A percentile compares a stretch with the other conserved stretches of the same genome.
phyloP scores from a whole-genome alignment of 2,888 invertebrate genomes.

The Aspidiotus destructor region DNA sequence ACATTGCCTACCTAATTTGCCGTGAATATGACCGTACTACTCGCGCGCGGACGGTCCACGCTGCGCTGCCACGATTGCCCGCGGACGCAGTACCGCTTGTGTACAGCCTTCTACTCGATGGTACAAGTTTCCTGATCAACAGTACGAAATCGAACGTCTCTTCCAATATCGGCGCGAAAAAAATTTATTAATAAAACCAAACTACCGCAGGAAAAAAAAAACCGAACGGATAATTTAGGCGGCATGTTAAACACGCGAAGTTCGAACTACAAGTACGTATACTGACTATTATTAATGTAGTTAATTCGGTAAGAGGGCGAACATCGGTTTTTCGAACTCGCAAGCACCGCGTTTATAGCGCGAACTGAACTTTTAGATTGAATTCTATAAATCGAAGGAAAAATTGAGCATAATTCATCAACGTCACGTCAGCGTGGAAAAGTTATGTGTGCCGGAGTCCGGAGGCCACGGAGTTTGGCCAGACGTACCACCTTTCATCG shows the following conservation, averaged over 20 bases:
- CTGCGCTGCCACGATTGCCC: too few species aligned
- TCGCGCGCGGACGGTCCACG: too few species aligned
- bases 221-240: neutral
- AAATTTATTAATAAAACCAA: neutral
- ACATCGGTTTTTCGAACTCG: slow-evolving; percentile 18
- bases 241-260: slow-evolving; percentile 22
- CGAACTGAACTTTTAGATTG: slow-evolving; percentile 24
- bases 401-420: slow-evolving; percentile 30
- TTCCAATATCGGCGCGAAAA: neutral
- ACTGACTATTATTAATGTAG: slow-evolving; percentile 29
- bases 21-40: too few species aligned
- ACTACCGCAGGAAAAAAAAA: neutral
- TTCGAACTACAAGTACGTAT: neutral
- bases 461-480: neutral
- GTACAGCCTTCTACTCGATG: too few species aligned
- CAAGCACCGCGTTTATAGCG: neutral
- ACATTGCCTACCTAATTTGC: too few species aligned
- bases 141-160: too few species aligned
- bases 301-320: slow-evolving; percentile 17
- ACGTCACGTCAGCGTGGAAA: slow-evolving; percentile 24
- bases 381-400: slow-evolving; percentile 30
- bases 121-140: too few species aligned
- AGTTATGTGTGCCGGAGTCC: slow-evolving; percentile 12
- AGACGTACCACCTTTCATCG: neutral
- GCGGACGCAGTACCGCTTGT: too few species aligned